Conservation (phyloP, 2,113 vertebrate genomes). For the Pitta sordida region DNA sequence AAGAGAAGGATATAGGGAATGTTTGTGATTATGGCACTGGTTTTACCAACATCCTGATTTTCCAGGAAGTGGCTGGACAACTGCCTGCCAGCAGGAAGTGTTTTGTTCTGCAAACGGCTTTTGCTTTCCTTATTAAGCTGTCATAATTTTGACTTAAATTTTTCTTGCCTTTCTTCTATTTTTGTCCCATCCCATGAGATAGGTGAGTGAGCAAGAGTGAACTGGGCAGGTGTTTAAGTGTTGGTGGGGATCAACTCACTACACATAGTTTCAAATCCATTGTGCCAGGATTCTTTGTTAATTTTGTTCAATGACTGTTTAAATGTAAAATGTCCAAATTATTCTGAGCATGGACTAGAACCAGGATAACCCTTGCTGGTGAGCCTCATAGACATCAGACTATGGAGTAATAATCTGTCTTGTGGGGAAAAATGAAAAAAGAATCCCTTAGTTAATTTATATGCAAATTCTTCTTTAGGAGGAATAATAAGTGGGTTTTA, state of each 20-base stretch:
- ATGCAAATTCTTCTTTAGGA: background rate
- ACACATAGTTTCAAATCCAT: background rate
- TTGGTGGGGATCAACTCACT: background rate
- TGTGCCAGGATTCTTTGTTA: background rate
- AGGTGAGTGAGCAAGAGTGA: background rate
- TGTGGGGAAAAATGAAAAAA: background rate
- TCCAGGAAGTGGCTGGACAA: background rate
- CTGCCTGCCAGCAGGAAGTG: background rate
- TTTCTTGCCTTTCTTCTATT: background rate
- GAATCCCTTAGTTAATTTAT: background rate
- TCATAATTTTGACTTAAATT: background rate
- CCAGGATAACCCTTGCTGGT: background rate
- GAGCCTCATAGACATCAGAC: background rate
- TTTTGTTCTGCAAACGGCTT: background rate
- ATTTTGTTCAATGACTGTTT: background rate
- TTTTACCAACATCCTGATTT: background rate
- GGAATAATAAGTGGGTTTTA: background rate
- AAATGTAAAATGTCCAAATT: background rate
- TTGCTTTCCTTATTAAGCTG: background rate
- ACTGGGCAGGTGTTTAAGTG: background rate
- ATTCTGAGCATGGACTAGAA: background rate
- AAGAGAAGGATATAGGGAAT: background rate
- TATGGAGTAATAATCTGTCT: background rate
- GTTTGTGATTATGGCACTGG: background rate
- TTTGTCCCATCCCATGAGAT: accelerated